A percentile compares a stretch with the other conserved stretches of the same genome.
These are phyloP conservation scores for Arge pagana DNA, from an alignment of 2,888 invertebrate species.

Conservation along the genomic window DNA sequence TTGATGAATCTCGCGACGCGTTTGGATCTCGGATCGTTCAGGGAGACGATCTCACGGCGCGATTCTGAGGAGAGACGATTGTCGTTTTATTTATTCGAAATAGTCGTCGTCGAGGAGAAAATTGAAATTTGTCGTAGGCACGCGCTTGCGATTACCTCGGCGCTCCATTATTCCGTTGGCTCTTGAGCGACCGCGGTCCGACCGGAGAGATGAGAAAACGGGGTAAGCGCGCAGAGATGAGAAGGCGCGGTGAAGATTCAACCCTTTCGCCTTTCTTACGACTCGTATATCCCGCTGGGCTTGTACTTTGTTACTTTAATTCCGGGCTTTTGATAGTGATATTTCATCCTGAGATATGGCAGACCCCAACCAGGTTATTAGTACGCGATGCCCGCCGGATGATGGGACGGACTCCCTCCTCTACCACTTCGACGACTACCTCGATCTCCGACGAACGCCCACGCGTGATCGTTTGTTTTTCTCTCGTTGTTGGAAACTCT, in stretches of 20 bases:
- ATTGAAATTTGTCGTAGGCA: too few relatives aligned
- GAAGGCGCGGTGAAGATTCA: constrained; percentile 21
- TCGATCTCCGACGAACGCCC: constrained; percentile 12
- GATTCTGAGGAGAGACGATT: too few relatives aligned
- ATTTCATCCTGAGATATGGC: constrained; percentile 35
- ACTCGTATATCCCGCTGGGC: constrained; percentile 29
- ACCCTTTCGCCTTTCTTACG: constrained; percentile 25
- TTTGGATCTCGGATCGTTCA: too few relatives aligned
- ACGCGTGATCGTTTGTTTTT: constrained; percentile 17
- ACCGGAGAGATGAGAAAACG: constrained; percentile 5
- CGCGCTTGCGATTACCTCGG: too few relatives aligned
- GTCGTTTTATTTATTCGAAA: too few relatives aligned
- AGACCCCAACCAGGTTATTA: constrained; percentile 40
- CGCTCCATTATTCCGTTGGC: too few relatives aligned
- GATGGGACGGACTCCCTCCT: constrained; percentile 6
- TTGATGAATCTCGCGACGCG: too few relatives aligned
- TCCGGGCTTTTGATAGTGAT: constrained; percentile 37
- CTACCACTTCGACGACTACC: not conserved
- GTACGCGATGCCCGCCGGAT: constrained; percentile 24
- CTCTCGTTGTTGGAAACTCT: too few relatives aligned
- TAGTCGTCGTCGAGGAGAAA: too few relatives aligned
- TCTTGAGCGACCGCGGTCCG: too few relatives aligned
- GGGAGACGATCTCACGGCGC: too few relatives aligned
- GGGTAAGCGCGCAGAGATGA: constrained; percentile 8
- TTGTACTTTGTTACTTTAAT: constrained; percentile 38